Conservation (phyloP, 92 coral and sea anemone species). For the Umimayanthus kanabou region DNA sequence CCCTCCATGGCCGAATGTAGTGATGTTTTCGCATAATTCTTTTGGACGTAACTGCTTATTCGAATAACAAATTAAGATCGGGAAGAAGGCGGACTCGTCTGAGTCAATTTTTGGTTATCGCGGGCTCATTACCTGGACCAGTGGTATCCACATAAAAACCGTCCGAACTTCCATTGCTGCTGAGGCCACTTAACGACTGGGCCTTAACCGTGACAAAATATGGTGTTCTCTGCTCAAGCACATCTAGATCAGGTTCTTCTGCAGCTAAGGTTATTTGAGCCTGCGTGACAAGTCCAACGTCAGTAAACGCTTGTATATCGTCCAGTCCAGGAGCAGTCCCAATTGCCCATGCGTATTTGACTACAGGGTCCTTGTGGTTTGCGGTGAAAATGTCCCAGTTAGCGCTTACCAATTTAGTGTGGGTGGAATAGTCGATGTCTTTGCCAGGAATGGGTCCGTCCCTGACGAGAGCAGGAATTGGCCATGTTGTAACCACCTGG, state of each 20-base stretch:
- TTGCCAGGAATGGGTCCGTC: constrained; percentile 62
- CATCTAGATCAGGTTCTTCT: constrained; percentile 77
- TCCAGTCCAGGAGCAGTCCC: constrained; percentile 73
- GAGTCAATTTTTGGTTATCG: neutral
- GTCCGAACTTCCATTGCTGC: constrained; percentile 67
- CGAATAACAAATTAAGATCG: neutral
- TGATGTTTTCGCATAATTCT: too few species aligned
- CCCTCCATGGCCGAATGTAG: too few species aligned
- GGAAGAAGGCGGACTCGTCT: neutral
- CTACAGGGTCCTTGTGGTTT: constrained; percentile 82
- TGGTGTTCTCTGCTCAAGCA: constrained; percentile 66
- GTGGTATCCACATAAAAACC: constrained; percentile 88
- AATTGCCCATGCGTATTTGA: constrained; percentile 91
- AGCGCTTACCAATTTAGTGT: constrained; percentile 67
- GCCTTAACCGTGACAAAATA: constrained; percentile 89
- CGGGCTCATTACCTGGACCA: constrained; percentile 56
- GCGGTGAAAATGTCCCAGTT: constrained; percentile 86
- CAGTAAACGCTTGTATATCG: constrained; percentile 67
- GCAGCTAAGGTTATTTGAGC: constrained; percentile 62
- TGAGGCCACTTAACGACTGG: constrained; percentile 70
- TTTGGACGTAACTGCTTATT: too few species aligned
- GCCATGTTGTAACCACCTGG: constrained; percentile 80
- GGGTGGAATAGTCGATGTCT: constrained; percentile 71
- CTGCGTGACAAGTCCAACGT: constrained; percentile 68
- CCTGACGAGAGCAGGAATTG: constrained; percentile 66